Percentiles rank a stretch among this genome's conserved stretches.
phyloP scores from a whole-genome alignment of 92 coral and sea anemone genomes.

The Palythoa grandis region DNA sequence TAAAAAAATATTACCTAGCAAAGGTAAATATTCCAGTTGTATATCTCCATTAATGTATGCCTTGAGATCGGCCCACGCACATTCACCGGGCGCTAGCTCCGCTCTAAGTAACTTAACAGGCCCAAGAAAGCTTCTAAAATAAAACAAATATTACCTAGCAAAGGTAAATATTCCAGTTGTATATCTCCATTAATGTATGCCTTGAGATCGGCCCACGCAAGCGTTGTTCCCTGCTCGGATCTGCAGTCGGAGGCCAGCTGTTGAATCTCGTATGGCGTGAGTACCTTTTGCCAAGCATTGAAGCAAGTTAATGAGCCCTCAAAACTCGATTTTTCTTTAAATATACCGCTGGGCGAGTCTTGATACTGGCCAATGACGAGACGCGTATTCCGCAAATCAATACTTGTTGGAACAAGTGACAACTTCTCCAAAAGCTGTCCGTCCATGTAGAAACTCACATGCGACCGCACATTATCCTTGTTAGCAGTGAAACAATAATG shows the following conservation, averaged over 20 bases:
- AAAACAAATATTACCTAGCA: neutral
- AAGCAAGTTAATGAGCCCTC: slow-evolving; percentile 26
- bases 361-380: slow-evolving; percentile 36
- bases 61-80: slow-evolving; percentile 39
- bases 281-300: slow-evolving; percentile 29
- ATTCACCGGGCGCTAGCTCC: no score
- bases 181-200: slow-evolving; percentile 4
- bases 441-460: neutral
- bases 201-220: slow-evolving; percentile 36
- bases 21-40: neutral
- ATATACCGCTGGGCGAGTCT: neutral
- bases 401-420: no score
- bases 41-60: slow-evolving; percentile 4
- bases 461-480: no score
- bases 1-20: neutral
- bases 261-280: neutral
- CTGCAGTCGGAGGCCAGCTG: slow-evolving; percentile 25
- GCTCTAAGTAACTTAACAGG: no score
- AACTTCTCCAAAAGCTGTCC: neutral
- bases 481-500: neutral
- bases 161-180: neutral
- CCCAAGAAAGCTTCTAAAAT: no score
- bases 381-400: neutral
- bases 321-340: neutral
- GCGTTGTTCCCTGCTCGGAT: slow-evolving; percentile 5